Conservation (phyloP, 1,140 invertebrate species). For the Neuroterus valhalla region DNA sequence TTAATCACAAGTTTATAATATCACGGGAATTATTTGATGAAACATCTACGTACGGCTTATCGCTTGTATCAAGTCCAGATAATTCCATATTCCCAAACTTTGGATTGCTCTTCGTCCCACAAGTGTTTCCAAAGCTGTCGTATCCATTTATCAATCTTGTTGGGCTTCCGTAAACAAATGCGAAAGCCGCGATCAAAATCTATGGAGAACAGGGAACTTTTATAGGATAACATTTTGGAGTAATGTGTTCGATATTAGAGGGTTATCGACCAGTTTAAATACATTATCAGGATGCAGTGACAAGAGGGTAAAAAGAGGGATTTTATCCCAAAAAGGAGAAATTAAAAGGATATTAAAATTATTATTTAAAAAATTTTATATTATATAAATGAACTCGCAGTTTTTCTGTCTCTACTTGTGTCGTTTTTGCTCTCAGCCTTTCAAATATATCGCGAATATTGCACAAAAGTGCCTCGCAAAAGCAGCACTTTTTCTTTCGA, state of each 20-base stretch:
- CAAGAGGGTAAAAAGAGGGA: too few relatives aligned
- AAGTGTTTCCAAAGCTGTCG: constrained; percentile 97
- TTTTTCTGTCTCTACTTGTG: too few relatives aligned
- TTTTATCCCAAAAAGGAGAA: too few relatives aligned
- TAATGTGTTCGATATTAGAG: constrained; percentile 40
- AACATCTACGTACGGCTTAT: constrained; percentile 79
- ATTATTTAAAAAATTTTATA: too few relatives aligned
- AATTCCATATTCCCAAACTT: constrained; percentile 83
- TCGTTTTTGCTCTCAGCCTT: too few relatives aligned
- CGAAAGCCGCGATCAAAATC: constrained; percentile 91
- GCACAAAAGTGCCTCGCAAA: too few relatives aligned
- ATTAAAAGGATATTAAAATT: too few relatives aligned
- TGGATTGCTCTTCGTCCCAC: constrained; percentile 87
- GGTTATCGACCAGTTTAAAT: not conserved
- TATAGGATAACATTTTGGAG: constrained; percentile 5
- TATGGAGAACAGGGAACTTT: constrained; percentile 66
- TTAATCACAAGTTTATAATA: too few relatives aligned
- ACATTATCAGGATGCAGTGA: too few relatives aligned
- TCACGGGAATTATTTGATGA: constrained; percentile 9
- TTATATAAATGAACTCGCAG: too few relatives aligned
- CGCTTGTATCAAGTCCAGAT: constrained; percentile 87
- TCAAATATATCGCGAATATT: too few relatives aligned
- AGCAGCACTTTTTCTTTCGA: too few relatives aligned
- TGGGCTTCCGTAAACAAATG: constrained; percentile 92
- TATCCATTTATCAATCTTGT: constrained; percentile 92